phyloP scores from a whole-genome alignment of 2,113 vertebrate genomes.

The Onychostoma macrolepis region DNA sequence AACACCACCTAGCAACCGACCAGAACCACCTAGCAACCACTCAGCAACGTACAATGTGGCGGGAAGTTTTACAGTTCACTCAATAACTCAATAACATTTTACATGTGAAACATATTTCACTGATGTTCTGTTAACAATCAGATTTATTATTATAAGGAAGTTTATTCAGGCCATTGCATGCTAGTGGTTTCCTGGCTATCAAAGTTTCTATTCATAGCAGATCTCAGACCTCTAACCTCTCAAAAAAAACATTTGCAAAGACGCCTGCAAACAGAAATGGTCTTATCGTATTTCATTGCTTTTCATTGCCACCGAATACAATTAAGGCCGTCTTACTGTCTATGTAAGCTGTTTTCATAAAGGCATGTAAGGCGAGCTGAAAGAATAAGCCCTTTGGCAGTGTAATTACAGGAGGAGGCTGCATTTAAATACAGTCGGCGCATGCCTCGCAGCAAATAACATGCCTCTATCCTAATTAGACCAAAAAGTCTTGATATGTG shows the following conservation, averaged over 20 bases:
- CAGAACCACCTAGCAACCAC: no score
- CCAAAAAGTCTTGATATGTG: slow-evolving; percentile 35
- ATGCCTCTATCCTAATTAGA: slow-evolving; percentile 45
- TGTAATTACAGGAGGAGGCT: slow-evolving; percentile 65
- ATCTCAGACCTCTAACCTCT: neutral
- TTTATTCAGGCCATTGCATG: neutral
- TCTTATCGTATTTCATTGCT: slow-evolving; percentile 32
- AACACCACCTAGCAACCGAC: no score
- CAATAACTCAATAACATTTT: no score
- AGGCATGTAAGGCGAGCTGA: slow-evolving; percentile 56
- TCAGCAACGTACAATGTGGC: no score
- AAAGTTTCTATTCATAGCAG: slow-evolving; percentile 25
- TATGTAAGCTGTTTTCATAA: slow-evolving; percentile 53
- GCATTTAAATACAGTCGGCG: slow-evolving; percentile 57
- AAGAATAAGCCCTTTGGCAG: slow-evolving; percentile 62
- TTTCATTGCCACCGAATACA: slow-evolving; percentile 59
- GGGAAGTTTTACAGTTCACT: no score
- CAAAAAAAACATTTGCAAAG: neutral
- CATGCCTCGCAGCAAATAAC: slow-evolving; percentile 40
- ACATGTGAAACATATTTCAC: neutral
- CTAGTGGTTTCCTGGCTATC: neutral
- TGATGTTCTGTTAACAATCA: neutral
- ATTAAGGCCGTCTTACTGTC: slow-evolving; percentile 57
- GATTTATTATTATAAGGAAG: neutral
- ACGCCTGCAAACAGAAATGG: slow-evolving; percentile 34